phyloP scores from a whole-genome alignment of 2,113 vertebrate species.

The Bos indicus region DNA sequence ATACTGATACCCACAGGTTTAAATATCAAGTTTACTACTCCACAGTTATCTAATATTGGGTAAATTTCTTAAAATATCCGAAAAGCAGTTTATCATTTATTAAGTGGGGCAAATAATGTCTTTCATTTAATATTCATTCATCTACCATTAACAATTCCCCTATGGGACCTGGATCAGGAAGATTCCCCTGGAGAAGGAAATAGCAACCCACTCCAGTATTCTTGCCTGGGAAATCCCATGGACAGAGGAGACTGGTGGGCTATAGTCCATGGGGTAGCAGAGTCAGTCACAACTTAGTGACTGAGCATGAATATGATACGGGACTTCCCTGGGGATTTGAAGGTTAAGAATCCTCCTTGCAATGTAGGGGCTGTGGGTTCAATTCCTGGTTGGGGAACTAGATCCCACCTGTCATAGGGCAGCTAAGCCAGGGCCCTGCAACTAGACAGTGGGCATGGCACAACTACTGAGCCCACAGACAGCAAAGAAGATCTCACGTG shows the following conservation, averaged over 20 bases:
- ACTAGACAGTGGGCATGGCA: neutral
- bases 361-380: neutral
- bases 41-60: neutral
- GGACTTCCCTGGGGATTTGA: neutral
- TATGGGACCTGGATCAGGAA: neutral
- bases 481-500: neutral
- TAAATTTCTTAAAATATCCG: neutral
- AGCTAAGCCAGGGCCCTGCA: neutral
- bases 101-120: neutral
- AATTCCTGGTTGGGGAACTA: neutral
- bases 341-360: neutral
- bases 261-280: neutral
- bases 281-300: neutral
- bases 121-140: neutral
- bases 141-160: neutral
- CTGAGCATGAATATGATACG: neutral
- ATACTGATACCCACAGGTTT: neutral
- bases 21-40: neutral
- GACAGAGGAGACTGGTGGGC: neutral
- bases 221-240: neutral
- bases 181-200: neutral
- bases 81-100: neutral
- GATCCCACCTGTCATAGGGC: neutral
- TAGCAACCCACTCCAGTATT: neutral
- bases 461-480: neutral